Evolutionary conservation across 2,797 vertebrate species (phyloP), one percentile per base, ranked within the genome.

Genomic region (Enteromius thamalakanensis): DNA sequence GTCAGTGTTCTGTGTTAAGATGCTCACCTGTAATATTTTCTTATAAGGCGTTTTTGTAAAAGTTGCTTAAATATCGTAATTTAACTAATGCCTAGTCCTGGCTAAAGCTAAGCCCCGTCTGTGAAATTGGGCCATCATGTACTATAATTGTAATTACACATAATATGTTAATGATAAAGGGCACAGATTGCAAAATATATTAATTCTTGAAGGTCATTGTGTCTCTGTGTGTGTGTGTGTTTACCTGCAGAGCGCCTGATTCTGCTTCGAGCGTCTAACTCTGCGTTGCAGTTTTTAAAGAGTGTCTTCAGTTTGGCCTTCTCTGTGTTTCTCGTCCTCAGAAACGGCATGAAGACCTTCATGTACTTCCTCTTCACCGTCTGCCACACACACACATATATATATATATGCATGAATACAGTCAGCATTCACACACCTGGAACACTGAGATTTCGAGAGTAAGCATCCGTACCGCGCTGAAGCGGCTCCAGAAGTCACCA

Each of bases 341-440:
- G n/a, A 15, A 9, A 0, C 6, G 88, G 82, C 58, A 93, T 82
- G 34, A 92, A 94, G 1, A 1, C 32, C 81, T 84, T 90, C 1
- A 94, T 80, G 85, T 91, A 93, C 0, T 0, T 64, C 76, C 0
- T 86, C 84, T 90, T 93, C 76, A 85, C 85, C 70, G 0, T 3
- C 93, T 94, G 82, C 7, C 26, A 60, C 55, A 62, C 4, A 51
- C n/a, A 37, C 26, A 40, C 17, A 40, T 12, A 84, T 5, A 69
- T n/a, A n/a, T n/a, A n/a, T n/a, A n/a, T n/a, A n/a, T n/a, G n/a
- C 4, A 83, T 21, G 53, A 23, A 65, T 68, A 53, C 40, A 79
- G 45, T 47, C 29, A 37, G n/a, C 5, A 3, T 29, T 40, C 9
- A 62, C 55, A 62, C 75, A 45, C 1, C 42, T 64, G 37, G n/a